Conservation (phyloP, 2,888 invertebrate species). For the Metacarcinus magister region DNA sequence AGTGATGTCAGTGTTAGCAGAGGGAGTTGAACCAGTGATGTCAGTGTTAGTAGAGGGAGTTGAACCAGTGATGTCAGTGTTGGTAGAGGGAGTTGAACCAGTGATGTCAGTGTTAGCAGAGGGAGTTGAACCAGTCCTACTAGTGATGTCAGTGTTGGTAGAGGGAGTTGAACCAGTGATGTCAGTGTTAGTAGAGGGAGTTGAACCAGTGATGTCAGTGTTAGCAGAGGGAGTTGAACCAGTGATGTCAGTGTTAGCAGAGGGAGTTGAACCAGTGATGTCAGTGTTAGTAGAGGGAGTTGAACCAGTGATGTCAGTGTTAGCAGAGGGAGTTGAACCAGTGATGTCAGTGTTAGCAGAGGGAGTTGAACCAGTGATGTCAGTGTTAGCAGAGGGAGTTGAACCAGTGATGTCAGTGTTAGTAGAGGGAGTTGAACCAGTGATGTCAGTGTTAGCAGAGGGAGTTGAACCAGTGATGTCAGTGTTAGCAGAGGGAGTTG, state of each 20-base stretch:
- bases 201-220: neutral
- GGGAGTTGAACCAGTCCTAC: neutral
- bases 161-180: too few relatives aligned
- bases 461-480: neutral
- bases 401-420: neutral
- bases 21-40: neutral
- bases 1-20: too few relatives aligned
- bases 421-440: neutral
- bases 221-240: neutral
- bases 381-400: neutral
- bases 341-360: neutral
- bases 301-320: neutral
- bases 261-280: neutral
- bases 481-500: neutral
- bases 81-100: neutral
- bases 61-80: neutral
- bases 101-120: neutral
- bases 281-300: neutral
- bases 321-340: neutral
- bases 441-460: neutral
- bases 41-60: neutral
- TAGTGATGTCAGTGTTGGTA: neutral
- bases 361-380: neutral
- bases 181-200: neutral
- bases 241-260: neutral